A percentile compares a stretch with the other conserved stretches of the same genome.
These are phyloP conservation scores for Sceliomorpha sp. DNA, from an alignment of 2,888 invertebrate species.

Conservation along the genomic window DNA sequence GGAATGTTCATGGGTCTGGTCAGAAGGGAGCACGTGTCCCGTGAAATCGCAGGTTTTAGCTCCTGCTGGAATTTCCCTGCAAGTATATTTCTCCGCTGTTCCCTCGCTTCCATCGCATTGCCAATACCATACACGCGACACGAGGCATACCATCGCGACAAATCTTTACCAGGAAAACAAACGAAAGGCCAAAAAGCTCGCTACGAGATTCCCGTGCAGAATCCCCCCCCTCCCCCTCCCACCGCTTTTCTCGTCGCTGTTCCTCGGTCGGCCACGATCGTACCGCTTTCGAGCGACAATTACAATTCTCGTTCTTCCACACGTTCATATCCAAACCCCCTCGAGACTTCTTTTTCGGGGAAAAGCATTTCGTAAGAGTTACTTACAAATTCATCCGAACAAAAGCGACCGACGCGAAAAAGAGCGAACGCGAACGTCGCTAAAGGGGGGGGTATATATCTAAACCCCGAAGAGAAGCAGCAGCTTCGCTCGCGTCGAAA, in stretches of 20 bases:
- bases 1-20: conserved; percentile 51
- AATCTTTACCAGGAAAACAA: conserved; percentile 47
- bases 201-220: conserved; percentile 4
- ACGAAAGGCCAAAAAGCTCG: conserved; percentile 47
- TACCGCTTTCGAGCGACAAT: too few relatives aligned
- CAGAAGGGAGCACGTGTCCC: conserved; percentile 54
- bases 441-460: too few relatives aligned
- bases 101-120: conserved; percentile 40
- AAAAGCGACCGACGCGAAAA: conserved; percentile 4
- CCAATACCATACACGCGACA: conserved; percentile 49
- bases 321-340: too few relatives aligned
- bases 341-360: too few relatives aligned
- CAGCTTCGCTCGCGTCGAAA: conserved; percentile 4
- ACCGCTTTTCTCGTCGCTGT: too few relatives aligned
- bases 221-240: too few relatives aligned
- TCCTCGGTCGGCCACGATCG: too few relatives aligned
- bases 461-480: conserved; percentile 20
- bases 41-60: conserved; percentile 54
- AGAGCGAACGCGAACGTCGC: background rate
- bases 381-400: conserved; percentile 1
- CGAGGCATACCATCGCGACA: conserved; percentile 48
- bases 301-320: too few relatives aligned
- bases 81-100: conserved; percentile 49
- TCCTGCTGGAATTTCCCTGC: conserved; percentile 55
- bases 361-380: too few relatives aligned